Percentiles rank a stretch among this genome's conserved stretches.
Evolutionary conservation across 2,888 invertebrate genomes (phyloP).

Genomic region (Lampropteryx suffumata): DNA sequence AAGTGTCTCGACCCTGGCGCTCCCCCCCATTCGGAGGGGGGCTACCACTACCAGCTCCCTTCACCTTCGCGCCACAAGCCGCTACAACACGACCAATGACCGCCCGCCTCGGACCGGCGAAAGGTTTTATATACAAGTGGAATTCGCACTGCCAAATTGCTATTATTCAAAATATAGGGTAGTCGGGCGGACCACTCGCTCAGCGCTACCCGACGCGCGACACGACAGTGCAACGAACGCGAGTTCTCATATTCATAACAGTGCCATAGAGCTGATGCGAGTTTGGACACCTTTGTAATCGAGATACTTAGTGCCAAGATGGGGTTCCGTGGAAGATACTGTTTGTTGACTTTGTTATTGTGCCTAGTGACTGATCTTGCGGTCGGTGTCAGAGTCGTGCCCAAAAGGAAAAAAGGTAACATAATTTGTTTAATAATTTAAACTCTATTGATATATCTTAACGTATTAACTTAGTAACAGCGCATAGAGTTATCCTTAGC

Average conservation of each 20-base stretch:
- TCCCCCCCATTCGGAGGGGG: slow-evolving; percentile 56
- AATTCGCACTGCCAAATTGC: slow-evolving; percentile 83
- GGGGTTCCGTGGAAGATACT: slow-evolving; percentile 80
- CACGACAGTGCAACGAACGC: slow-evolving; percentile 40
- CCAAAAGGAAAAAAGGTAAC: slow-evolving; percentile 83
- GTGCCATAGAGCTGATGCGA: slow-evolving; percentile 62
- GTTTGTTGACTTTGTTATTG: slow-evolving; percentile 77
- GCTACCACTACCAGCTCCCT: slow-evolving; percentile 68
- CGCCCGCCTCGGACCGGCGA: slow-evolving; percentile 80
- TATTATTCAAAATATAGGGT: slow-evolving; percentile 85
- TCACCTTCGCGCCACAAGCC: slow-evolving; percentile 73
- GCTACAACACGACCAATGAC: slow-evolving; percentile 70
- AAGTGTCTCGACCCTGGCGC: slow-evolving; percentile 80
- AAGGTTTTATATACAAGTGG: slow-evolving; percentile 86
- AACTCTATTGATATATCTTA: too few relatives aligned
- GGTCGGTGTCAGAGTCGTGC: slow-evolving; percentile 81
- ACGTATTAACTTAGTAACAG: too few relatives aligned
- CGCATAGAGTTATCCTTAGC: slow-evolving; percentile 17
- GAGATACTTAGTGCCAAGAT: slow-evolving; percentile 55
- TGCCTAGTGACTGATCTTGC: slow-evolving; percentile 77
- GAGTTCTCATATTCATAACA: slow-evolving; percentile 49
- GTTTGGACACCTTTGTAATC: slow-evolving; percentile 58
- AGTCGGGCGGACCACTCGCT: slow-evolving; percentile 78
- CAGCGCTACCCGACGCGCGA: slow-evolving; percentile 49
- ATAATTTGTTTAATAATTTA: slow-evolving; percentile 1